These are phyloP conservation scores for Zaprionus davidi DNA, from an alignment of 1,140 invertebrate species.

Conservation along the genomic window DNA sequence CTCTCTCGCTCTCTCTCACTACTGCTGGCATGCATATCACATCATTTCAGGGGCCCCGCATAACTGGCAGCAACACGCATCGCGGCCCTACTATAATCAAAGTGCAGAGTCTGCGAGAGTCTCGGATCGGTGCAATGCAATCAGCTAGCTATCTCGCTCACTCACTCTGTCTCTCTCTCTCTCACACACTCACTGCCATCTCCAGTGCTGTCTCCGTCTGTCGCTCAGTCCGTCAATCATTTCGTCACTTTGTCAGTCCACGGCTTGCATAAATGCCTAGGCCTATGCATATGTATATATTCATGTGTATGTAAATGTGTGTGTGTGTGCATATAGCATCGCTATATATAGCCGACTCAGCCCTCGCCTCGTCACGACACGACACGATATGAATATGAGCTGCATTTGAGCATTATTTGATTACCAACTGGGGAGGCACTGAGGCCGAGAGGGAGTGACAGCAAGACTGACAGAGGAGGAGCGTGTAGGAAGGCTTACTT, in stretches of 20 bases:
- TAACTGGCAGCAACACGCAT: conserved; percentile 28
- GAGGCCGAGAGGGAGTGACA: neutral
- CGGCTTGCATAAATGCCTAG: conserved; percentile 14
- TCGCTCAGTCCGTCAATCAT: conserved; percentile 24
- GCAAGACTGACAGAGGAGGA: neutral
- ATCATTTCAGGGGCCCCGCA: conserved; percentile 29
- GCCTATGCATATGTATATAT: too few species aligned
- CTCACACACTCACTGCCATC: neutral
- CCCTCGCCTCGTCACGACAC: neutral
- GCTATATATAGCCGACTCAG: neutral
- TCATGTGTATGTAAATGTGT: too few species aligned
- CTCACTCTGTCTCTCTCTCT: conserved; percentile 4
- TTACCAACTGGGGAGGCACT: neutral
- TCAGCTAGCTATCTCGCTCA: conserved; percentile 31
- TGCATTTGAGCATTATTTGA: conserved; percentile 9
- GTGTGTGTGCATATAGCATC: neutral
- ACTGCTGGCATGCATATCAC: conserved; percentile 27
- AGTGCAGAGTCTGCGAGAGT: neutral
- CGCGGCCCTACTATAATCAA: conserved; percentile 9
- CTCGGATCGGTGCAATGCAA: conserved; percentile 15
- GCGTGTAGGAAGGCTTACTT: too few species aligned
- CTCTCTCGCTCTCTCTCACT: conserved; percentile 12
- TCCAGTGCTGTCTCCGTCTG: neutral
- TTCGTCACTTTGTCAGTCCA: conserved; percentile 33
- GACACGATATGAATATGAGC: conserved; percentile 5